Conservation (phyloP, 2,113 vertebrate species). For the Hymenochirus boettgeri region DNA sequence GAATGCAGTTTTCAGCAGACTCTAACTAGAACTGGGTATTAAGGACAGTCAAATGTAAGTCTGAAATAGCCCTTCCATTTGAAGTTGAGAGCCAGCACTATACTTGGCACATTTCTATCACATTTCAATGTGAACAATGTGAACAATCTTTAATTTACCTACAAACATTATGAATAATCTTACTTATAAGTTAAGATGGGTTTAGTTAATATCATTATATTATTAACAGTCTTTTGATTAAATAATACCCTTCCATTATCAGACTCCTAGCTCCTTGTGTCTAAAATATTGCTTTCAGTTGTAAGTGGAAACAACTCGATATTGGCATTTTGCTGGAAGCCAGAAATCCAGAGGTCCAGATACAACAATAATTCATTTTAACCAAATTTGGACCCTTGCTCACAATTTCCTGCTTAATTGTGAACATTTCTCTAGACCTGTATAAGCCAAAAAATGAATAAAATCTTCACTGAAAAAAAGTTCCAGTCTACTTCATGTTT, state of each 20-base stretch:
- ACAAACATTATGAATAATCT: neutral
- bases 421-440: neutral
- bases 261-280: neutral
- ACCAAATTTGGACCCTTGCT: neutral
- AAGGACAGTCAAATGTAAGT: neutral
- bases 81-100: neutral
- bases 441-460: neutral
- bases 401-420: neutral
- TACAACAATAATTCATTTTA: neutral
- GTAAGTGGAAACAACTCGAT: neutral
- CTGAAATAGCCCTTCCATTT: neutral
- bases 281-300: neutral
- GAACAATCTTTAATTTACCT: neutral
- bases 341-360: neutral
- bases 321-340: neutral
- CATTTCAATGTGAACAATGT: neutral
- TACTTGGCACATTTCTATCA: neutral
- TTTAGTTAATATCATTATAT: conserved; percentile 17
- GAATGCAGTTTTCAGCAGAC: too few species aligned
- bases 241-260: neutral
- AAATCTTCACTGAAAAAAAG: neutral
- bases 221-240: conserved; percentile 34
- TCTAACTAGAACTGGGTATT: neutral
- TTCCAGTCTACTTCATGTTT: conserved; percentile 7
- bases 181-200: neutral